Base-by-base conservation (phyloP, 1,140 invertebrate genomes). In the Acyrthosiphon pisum region DNA sequence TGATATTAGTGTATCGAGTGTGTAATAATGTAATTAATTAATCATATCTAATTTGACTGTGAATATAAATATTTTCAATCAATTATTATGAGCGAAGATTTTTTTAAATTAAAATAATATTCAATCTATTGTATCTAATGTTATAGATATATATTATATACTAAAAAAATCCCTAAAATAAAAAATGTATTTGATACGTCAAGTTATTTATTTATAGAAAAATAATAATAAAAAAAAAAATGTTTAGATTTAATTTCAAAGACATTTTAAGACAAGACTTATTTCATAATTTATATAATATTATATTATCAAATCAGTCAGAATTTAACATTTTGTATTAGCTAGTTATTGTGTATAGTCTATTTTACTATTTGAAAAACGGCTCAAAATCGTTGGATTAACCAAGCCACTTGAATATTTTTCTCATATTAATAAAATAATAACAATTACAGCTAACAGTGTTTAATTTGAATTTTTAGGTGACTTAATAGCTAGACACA, bases 401-500 rank as follows among this genome's bases (percentile, higher is more conserved):
- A 14, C 9, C 3, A 30, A 68, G 30, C 9, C 26, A n/a, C 26
- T 30, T 30, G 8, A 4, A 30, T 14, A n/a, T 68, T 68, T 68
- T 26, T n/a, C 11, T 68, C 14, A 30, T 30, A n/a, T 30, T 30
- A n/a, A 68, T 14, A 68, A 4, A 68, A 68, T 68, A 90, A 90
- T 30, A 76, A 44, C 1, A 53, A 18, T 90, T 86, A 81, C 18
- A 44, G 8, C 14, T 87, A 50, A 91, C 23, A 91, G 20, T 76
- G 14, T 81, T 48, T 35, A 76, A 87, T 68, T 89, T 53, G 76
- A 26, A 90, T 93, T 90, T 81, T 93, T 94, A 97, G 97, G 99
- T 26, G 98, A 99, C 94, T 96, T 99, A 11, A 96, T 99, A 94
- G 97, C 98, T 3, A 96, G 98, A 88, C 99, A 99, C 95, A 97